Percentiles rank a stretch among this genome's conserved stretches.
Evolutionary conservation across 2,797 vertebrate genomes (phyloP).

Genomic region (Stomatorhinus walkeri): DNA sequence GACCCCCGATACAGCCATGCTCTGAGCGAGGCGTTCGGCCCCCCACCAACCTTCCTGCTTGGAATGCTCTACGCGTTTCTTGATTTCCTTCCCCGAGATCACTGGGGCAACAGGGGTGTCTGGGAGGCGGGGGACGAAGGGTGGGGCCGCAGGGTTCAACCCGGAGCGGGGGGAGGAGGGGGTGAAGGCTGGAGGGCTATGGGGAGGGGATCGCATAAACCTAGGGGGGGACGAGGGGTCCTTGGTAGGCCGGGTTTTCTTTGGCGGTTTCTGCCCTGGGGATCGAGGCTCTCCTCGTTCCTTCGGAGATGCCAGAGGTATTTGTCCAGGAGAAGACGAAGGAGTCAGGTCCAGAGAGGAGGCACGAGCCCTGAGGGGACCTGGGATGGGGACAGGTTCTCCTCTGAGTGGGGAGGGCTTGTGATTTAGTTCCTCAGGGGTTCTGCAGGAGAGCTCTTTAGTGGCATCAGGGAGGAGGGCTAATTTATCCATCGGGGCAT

Average conservation of each 20-base stretch:
- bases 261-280: constrained; percentile 41
- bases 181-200: constrained; percentile 33
- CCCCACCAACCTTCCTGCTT: constrained; percentile 64
- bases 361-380: constrained; percentile 37
- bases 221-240: constrained; percentile 50
- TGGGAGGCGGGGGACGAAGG: constrained; percentile 64
- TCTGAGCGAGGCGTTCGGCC: constrained; percentile 37
- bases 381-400: constrained; percentile 19
- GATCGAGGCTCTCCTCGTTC: constrained; percentile 45
- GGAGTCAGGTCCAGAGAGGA: constrained; percentile 45
- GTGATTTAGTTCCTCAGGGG: constrained; percentile 35
- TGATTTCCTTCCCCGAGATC: neutral
- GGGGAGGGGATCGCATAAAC: constrained; percentile 36
- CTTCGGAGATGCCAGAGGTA: constrained; percentile 38
- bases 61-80: constrained; percentile 32
- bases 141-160: constrained; percentile 65
- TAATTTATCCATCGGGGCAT: constrained; percentile 31
- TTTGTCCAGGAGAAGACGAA: constrained; percentile 56
- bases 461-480: constrained; percentile 35
- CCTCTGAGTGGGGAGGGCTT: constrained; percentile 46
- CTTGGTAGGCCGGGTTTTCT: constrained; percentile 47
- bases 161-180: constrained; percentile 41
- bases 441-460: constrained; percentile 42
- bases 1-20: constrained; percentile 47
- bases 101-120: constrained; percentile 36